Evolutionary conservation across 2,888 invertebrate species (phyloP), one percentile per base, ranked within the genome.

Genomic region (Melinaea menophilus): DNA sequence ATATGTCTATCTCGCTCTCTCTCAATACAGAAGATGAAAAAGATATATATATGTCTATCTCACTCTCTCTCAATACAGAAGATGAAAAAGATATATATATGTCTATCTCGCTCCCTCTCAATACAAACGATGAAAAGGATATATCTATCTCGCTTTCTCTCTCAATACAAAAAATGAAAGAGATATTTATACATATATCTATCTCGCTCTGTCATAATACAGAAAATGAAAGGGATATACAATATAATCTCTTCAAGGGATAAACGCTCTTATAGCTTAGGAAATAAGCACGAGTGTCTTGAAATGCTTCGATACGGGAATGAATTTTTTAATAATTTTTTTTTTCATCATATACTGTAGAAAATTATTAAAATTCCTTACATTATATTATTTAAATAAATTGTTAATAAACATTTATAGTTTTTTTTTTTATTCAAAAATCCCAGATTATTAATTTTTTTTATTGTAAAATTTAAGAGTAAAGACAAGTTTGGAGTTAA

Each of bases 221-320:
- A 37, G 37, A 37, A 41, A 11, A 41, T 3, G 41, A 41, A 41
- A 41, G 9, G 41, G 11, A 41, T 41, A 41, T 7, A 41, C 7
- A 37, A 37, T 41, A 41, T 12, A 12, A 11, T 51, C 51, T 13
- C 51, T 13, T 51, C 5, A 13, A 5, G 31, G 31, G 46, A 59
- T 56, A 48, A 37, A 45, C 7, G 45, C 51, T 9, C 9, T 41
- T 41, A 41, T 1, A 1, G 22, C 9, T 11, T 41, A 41, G 3
- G 9, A 9, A 41, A 37, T 56, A 60, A 58, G 55, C 57, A 48
- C 58, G 48, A 12, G 13, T 48, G 56, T 63, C 56, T 67, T 67
- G 48, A 70, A 70, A 69, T 70, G 70, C 70, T 69, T 46, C 22
- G 56, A 62, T 63, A 65, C 59, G 67, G 69, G 70, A 67, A 69